Percentiles rank a stretch among this genome's conserved stretches.
phyloP scores from a whole-genome alignment of 2,888 invertebrate genomes.

The Bimastos eiseni region DNA sequence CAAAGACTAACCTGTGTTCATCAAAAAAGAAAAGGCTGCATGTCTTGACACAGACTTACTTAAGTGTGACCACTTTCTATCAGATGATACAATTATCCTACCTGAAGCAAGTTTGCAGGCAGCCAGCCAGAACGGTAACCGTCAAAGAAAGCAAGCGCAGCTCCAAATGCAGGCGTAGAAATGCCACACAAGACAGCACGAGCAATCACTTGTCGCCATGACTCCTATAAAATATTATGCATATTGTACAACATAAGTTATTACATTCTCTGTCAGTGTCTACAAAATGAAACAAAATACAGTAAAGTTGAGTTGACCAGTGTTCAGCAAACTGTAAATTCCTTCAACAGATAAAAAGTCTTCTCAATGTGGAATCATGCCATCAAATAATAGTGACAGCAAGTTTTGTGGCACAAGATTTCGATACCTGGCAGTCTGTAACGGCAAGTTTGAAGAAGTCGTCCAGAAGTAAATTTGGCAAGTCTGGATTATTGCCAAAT shows the following conservation, averaged over 20 bases:
- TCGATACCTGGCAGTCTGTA: slow-evolving; percentile 71
- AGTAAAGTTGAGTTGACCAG: background rate
- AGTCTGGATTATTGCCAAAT: slow-evolving; percentile 82
- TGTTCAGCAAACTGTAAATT: background rate
- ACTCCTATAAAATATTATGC: slow-evolving; percentile 29
- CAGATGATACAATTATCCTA: slow-evolving; percentile 50
- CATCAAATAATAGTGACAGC: background rate
- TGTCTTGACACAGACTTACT: no score
- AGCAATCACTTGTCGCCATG: slow-evolving; percentile 69
- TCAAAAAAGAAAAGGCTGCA: no score
- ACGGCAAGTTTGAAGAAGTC: slow-evolving; percentile 87
- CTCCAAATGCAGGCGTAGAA: slow-evolving; percentile 87
- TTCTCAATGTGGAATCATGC: background rate
- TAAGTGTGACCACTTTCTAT: background rate
- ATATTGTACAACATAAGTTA: background rate
- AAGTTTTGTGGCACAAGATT: background rate
- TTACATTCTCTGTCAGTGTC: background rate
- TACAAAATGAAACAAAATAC: background rate
- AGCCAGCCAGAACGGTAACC: slow-evolving; percentile 84
- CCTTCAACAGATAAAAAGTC: background rate
- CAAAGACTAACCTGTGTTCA: no score
- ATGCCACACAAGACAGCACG: slow-evolving; percentile 74
- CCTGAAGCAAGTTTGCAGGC: slow-evolving; percentile 93
- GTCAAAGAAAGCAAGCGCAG: slow-evolving; percentile 95
- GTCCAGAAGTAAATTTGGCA: slow-evolving; percentile 85